Base-by-base conservation (phyloP, 1,140 invertebrate genomes). In the Lethrus apterus region DNA sequence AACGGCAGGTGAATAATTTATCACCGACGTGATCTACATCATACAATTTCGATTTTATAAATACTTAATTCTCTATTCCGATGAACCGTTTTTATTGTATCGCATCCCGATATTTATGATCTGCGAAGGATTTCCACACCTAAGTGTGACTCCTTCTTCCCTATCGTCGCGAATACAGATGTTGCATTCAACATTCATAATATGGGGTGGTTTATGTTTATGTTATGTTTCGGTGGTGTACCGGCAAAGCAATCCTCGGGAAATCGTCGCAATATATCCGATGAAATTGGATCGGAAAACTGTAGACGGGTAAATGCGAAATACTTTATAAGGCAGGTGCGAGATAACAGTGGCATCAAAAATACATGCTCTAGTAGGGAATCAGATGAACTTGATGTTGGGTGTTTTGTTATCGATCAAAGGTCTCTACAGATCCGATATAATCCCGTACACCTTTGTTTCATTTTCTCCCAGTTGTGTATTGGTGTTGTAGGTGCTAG, bases 211-310 rank as follows among this genome's bases (percentile, higher is more conserved):
- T 59, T 56, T 58, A 57, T 56, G 48, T 59, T 55, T 52, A 46
- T 47, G 50, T 51, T 53, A 49, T n/a, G n/a, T n/a, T n/a, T n/a
- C n/a, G n/a, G n/a, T n/a, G n/a, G n/a, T n/a, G n/a, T n/a, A n/a
- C n/a, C n/a, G 49, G 51, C 51, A 55, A 60, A 58, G 55, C 55
- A 62, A 62, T 62, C 57, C 47, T n/a, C n/a, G 55, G 59, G 53
- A 58, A 62, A 62, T 60, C 48, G 56, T 59, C 56, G 55, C 53
- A 56, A 61, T 61, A 61, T 61, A 56, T 52, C 54, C 46, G 48
- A 14, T 48, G 51, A 55, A 60, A 60, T 62, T 60, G 58, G 60
- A 60, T 62, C 53, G 58, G 56, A 58, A 56, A 55, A 46, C 52
- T 57, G 56, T 52, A 41, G 48, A 47, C 51, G 49, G 53, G 43